Evolutionary conservation across 2,113 vertebrate species (phyloP).

Genomic region (Zapus hudsonius): DNA sequence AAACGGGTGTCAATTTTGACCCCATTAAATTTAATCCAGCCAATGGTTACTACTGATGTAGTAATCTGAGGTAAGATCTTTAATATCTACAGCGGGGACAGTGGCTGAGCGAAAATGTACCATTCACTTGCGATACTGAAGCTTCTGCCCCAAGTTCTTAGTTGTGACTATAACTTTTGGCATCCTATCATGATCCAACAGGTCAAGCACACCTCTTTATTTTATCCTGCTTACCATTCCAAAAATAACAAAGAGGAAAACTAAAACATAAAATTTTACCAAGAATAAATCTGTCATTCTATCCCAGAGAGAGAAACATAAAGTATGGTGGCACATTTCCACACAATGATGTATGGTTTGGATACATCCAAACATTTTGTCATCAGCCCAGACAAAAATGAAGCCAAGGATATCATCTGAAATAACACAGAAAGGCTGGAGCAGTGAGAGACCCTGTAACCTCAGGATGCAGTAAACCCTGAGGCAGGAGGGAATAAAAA

Average conservation of each 20-base stretch:
- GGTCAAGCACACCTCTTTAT: not conserved
- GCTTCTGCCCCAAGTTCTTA: not conserved
- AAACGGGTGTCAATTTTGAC: not conserved
- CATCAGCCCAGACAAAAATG: not conserved
- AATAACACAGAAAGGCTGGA: slow-evolving; percentile 19
- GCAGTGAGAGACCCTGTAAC: slow-evolving; percentile 50
- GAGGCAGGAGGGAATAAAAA: slow-evolving; percentile 25
- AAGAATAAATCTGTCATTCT: not conserved
- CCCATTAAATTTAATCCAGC: not conserved
- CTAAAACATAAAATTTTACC: not conserved
- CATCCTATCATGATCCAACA: not conserved
- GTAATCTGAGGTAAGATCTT: not conserved
- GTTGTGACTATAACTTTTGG: not conserved
- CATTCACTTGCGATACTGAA: not conserved
- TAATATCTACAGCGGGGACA: not conserved
- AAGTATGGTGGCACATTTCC: not conserved
- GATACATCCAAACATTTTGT: too few species aligned
- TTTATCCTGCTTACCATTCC: not conserved
- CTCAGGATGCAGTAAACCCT: not conserved
- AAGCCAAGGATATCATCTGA: slow-evolving; percentile 4
- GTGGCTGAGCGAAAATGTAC: not conserved
- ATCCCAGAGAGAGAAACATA: not conserved
- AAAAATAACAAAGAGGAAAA: not conserved
- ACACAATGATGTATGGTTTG: not conserved
- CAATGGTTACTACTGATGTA: not conserved